Evolutionary conservation across 1,140 invertebrate genomes (phyloP).

Genomic region (Globodera ellingtonae): DNA sequence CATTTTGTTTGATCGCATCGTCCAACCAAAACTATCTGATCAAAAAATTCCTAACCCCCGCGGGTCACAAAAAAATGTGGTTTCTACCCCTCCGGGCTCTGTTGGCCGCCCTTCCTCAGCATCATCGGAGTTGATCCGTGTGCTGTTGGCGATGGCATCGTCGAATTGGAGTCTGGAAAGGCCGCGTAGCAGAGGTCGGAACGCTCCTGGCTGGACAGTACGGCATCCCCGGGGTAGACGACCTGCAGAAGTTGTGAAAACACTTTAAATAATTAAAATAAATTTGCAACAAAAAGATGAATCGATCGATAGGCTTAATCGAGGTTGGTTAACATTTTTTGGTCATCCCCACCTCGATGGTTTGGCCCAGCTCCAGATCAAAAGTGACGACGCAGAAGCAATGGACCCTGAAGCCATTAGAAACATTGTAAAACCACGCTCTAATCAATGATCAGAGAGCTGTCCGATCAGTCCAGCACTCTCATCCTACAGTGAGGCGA

Average conservation of each 20-base stretch:
- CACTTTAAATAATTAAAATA: too few species aligned
- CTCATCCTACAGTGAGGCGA: neutral
- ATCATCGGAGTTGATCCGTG: neutral
- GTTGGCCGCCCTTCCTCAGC: too few species aligned
- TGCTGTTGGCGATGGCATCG: neutral
- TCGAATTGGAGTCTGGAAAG: slow-evolving; percentile 47
- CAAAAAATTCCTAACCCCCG: too few species aligned
- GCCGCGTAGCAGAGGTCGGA: slow-evolving; percentile 44
- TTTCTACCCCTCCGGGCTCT: too few species aligned
- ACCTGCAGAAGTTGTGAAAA: slow-evolving; percentile 34
- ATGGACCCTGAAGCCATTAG: slow-evolving; percentile 32
- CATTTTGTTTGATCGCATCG: too few species aligned
- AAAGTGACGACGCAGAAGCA: slow-evolving; percentile 50
- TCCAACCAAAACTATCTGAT: too few species aligned
- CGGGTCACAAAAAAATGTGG: too few species aligned
- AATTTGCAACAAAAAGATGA: too few species aligned
- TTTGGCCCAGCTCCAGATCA: slow-evolving; percentile 47
- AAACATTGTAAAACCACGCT: neutral
- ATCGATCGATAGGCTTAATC: too few species aligned
- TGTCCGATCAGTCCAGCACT: neutral
- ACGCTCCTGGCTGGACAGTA: slow-evolving; percentile 34
- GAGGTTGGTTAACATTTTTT: neutral
- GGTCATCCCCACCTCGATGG: slow-evolving; percentile 41
- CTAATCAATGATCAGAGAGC: neutral
- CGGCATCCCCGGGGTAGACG: slow-evolving; percentile 39